Percentiles rank a stretch among this genome's conserved stretches.
Conservation (phyloP, 2,113 vertebrate genomes). For the Myrmecobius fasciatus region DNA sequence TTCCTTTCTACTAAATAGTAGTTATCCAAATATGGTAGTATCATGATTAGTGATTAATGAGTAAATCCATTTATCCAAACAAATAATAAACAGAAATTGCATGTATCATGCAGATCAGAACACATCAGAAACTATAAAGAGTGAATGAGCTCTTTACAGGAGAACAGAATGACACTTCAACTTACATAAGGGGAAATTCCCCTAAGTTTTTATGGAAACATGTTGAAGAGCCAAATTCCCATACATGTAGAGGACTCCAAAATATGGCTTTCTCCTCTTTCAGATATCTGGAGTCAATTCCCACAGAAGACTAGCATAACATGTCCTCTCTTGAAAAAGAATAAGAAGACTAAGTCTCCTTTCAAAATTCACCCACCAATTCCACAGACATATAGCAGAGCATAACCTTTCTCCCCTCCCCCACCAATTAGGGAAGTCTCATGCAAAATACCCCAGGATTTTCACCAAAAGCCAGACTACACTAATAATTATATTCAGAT, state of each 20-base stretch:
- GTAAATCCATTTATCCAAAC: neutral
- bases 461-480: neutral
- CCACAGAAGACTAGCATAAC: too few species aligned
- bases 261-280: neutral
- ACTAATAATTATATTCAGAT: neutral
- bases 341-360: neutral
- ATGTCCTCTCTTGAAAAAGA: neutral
- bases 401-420: rapidly evolving
- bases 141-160: neutral
- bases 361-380: neutral
- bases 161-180: neutral
- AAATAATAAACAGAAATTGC: neutral
- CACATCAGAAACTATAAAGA: neutral
- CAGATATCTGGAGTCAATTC: neutral
- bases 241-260: neutral
- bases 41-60: neutral
- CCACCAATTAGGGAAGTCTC: neutral
- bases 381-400: neutral
- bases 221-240: neutral
- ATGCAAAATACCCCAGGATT: neutral
- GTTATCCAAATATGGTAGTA: neutral
- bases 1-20: neutral
- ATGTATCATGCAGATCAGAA: neutral
- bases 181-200: neutral
- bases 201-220: neutral